Percentiles rank a stretch among this genome's conserved stretches.
Evolutionary conservation across 2,888 invertebrate genomes (phyloP).

Genomic region (Nomada lathburiana): DNA sequence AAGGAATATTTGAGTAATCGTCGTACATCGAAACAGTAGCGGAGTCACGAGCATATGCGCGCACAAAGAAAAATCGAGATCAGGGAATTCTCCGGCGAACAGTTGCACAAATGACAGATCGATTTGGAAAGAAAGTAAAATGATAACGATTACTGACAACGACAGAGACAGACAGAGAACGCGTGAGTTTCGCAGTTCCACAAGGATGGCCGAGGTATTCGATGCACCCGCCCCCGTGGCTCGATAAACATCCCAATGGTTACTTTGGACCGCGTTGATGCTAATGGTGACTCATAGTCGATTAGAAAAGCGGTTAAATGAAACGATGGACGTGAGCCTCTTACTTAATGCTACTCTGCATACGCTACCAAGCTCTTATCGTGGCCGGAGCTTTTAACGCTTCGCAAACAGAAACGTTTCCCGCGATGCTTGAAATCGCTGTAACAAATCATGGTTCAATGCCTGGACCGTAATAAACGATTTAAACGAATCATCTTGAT

Average conservation of each 20-base stretch:
- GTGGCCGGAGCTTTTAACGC: background rate
- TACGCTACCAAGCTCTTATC: no score
- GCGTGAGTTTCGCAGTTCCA: no score
- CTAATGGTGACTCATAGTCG: conserved; percentile 1
- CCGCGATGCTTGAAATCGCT: background rate
- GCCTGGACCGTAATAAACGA: background rate
- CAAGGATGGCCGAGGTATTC: background rate
- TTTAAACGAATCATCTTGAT: background rate
- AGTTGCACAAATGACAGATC: no score
- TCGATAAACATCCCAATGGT: conserved; percentile 8
- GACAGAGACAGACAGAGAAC: no score
- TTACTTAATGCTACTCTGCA: conserved; percentile 1
- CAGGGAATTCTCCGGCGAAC: no score
- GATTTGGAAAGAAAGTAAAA: no score
- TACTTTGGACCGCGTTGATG: conserved; percentile 6
- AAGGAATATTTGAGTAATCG: no score
- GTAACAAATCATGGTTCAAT: no score
- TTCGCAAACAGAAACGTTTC: conserved; percentile 8
- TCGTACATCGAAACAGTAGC: no score
- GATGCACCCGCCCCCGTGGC: background rate
- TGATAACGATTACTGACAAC: no score
- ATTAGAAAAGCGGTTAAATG: conserved; percentile 11
- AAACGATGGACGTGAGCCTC: background rate
- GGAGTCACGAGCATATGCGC: no score
- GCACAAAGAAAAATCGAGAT: no score